These are phyloP conservation scores for Abrostola tripartita DNA, from an alignment of 2,888 invertebrate genomes.

Conservation along the genomic window DNA sequence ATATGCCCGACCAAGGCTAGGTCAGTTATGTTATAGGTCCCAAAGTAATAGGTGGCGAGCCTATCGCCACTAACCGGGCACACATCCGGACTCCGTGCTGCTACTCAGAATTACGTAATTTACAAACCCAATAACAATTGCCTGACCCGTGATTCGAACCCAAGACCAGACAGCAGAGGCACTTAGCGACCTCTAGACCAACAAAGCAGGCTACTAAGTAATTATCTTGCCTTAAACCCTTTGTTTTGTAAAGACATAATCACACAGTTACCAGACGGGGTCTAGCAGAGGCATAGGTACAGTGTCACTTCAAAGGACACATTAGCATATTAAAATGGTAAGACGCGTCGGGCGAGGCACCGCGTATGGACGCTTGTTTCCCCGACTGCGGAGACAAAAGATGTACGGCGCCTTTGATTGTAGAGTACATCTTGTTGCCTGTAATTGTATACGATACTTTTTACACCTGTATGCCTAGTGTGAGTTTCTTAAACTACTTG, in stretches of 20 bases:
- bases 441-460: neutral
- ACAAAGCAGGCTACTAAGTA: neutral
- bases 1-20: too few species aligned
- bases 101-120: too few species aligned
- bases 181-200: too few species aligned
- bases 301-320: slow-evolving; percentile 61
- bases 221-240: slow-evolving; percentile 18
- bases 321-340: slow-evolving; percentile 75
- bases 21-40: too few species aligned
- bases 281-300: slow-evolving; percentile 29
- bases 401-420: neutral
- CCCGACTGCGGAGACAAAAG: neutral
- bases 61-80: too few species aligned
- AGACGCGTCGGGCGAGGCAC: slow-evolving; percentile 48
- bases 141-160: too few species aligned
- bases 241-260: slow-evolving; percentile 30
- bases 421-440: neutral
- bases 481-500: neutral
- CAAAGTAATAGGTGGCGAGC: too few species aligned
- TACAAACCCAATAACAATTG: too few species aligned
- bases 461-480: neutral
- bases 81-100: too few species aligned
- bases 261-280: slow-evolving; percentile 33
- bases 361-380: neutral
- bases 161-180: too few species aligned